Evolutionary conservation across 2,113 vertebrate species (phyloP).

Genomic region (Diphyllodes magnificus): DNA sequence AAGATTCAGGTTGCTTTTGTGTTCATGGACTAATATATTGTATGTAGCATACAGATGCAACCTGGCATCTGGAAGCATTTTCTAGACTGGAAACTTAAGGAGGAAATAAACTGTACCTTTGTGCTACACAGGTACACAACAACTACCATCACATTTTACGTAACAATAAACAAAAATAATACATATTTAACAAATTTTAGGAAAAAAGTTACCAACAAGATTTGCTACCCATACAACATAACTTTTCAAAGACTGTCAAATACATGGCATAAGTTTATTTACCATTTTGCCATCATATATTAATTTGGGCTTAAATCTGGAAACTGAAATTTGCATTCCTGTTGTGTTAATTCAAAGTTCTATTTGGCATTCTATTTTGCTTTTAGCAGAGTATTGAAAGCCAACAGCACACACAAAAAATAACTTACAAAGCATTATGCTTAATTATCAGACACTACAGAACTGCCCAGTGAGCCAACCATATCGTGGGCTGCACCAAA

Average conservation of each 20-base stretch:
- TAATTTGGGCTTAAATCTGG: background rate
- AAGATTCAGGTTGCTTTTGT: background rate
- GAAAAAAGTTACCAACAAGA: background rate
- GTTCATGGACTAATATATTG: background rate
- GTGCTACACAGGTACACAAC: background rate
- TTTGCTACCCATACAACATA: background rate
- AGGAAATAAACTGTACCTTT: background rate
- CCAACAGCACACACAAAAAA: background rate
- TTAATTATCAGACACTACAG: background rate
- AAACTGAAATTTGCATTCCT: background rate
- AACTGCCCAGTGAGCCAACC: background rate
- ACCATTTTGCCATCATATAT: background rate
- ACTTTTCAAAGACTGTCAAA: background rate
- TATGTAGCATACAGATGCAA: background rate
- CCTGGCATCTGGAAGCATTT: background rate
- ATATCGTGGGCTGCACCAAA: background rate
- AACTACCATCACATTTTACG: background rate
- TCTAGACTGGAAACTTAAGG: background rate
- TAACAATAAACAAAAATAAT: background rate
- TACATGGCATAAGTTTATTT: background rate
- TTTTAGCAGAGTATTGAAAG: background rate
- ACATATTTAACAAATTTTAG: background rate
- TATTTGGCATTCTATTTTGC: background rate
- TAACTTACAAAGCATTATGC: background rate
- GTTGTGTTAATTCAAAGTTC: background rate